A percentile compares a stretch with the other conserved stretches of the same genome.
These are phyloP conservation scores for Nebria ingens DNA, from an alignment of 1,140 invertebrate species.

Conservation along the genomic window DNA sequence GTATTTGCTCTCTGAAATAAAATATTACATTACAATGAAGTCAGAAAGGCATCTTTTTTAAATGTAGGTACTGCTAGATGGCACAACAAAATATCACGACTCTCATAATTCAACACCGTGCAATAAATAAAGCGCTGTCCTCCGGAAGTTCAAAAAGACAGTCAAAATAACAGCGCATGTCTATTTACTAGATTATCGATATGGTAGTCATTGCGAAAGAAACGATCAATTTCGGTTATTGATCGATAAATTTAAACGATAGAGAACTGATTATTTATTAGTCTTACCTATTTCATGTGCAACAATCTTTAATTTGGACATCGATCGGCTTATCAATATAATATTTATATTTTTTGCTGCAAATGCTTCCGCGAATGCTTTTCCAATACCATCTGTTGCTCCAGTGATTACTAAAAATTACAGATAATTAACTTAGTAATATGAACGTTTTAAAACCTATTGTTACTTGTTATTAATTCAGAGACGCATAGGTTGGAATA, in stretches of 20 bases:
- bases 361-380: constrained; percentile 72
- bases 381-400: constrained; percentile 87
- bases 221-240: neutral
- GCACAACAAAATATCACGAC: too few relatives aligned
- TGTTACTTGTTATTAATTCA: neutral
- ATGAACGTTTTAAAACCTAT: neutral
- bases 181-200: neutral
- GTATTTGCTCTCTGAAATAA: constrained; percentile 50
- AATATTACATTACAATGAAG: constrained; percentile 11
- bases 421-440: constrained; percentile 3
- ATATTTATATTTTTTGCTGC: constrained; percentile 75
- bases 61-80: too few relatives aligned
- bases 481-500: neutral
- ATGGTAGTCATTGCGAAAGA: neutral
- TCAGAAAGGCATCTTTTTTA: too few relatives aligned
- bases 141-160: too few relatives aligned
- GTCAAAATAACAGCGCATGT: neutral
- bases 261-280: too few relatives aligned
- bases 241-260: too few relatives aligned
- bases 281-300: constrained; percentile 70
- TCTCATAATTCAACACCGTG: too few relatives aligned
- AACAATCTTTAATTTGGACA: constrained; percentile 69
- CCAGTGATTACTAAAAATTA: constrained; percentile 70
- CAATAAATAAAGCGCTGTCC: too few relatives aligned
- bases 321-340: constrained; percentile 77